These are phyloP conservation scores for Teleopsis dalmanni DNA, from an alignment of 1,140 invertebrate genomes.

Conservation along the genomic window DNA sequence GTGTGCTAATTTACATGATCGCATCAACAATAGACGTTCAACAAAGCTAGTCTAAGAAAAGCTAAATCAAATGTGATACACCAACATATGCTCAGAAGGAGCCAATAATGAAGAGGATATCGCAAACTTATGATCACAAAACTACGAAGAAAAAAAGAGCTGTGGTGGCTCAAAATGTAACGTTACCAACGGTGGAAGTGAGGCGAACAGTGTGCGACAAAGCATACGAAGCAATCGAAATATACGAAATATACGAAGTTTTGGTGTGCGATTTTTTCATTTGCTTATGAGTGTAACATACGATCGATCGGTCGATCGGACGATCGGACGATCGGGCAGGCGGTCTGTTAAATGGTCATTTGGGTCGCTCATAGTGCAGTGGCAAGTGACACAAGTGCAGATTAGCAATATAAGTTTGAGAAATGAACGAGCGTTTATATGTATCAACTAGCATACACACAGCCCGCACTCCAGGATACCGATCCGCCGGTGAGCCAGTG, in stretches of 20 bases:
- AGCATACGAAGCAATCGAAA: no score
- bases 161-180: no score
- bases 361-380: background rate
- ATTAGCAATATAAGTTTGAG: slow-evolving; percentile 43
- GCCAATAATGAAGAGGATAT: slow-evolving; percentile 9
- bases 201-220: no score
- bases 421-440: slow-evolving; percentile 30
- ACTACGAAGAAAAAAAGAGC: no score
- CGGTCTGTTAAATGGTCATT: background rate
- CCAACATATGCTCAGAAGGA: slow-evolving; percentile 6
- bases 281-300: background rate
- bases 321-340: background rate
- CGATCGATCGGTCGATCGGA: background rate
- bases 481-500: background rate
- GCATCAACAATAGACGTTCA: no score
- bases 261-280: background rate
- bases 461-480: background rate
- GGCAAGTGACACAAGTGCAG: slow-evolving; percentile 39
- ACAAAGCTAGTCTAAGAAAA: no score
- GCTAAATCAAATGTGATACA: no score
- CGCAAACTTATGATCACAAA: background rate
- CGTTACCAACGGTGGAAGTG: no score
- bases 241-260: background rate
- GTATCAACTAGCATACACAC: slow-evolving; percentile 20
- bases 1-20: slow-evolving; percentile 10